Percentiles rank a stretch among this genome's conserved stretches.
Conservation (phyloP, 2,888 invertebrate species). For the Schrankia costaestrigalis region DNA sequence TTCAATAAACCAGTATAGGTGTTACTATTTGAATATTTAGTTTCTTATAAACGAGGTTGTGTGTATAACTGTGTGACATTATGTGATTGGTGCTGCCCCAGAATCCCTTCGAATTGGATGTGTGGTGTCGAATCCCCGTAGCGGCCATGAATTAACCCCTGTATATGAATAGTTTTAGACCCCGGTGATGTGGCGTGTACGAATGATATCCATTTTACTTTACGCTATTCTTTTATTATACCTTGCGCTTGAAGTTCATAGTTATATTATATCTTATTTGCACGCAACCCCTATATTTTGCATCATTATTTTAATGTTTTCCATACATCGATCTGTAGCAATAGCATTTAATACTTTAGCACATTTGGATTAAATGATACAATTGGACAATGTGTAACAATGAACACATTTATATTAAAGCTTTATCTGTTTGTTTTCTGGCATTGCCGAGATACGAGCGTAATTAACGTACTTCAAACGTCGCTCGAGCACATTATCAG, state of each 20-base stretch:
- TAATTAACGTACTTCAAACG: slow-evolving; percentile 49
- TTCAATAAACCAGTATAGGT: too few species aligned
- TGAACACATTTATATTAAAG: slow-evolving; percentile 56
- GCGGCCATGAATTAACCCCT: slow-evolving; percentile 53
- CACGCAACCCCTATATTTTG: slow-evolving; percentile 44
- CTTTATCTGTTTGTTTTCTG: slow-evolving; percentile 82
- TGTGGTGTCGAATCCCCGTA: slow-evolving; percentile 66
- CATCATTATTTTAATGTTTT: slow-evolving; percentile 34
- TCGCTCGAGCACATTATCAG: slow-evolving; percentile 48
- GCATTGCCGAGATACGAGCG: slow-evolving; percentile 71
- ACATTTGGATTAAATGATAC: slow-evolving; percentile 37
- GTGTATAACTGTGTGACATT: slow-evolving; percentile 60
- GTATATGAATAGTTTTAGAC: slow-evolving; percentile 50
- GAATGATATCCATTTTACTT: slow-evolving; percentile 52
- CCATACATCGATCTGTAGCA: slow-evolving; percentile 43
- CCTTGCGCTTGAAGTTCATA: slow-evolving; percentile 52
- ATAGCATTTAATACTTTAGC: slow-evolving; percentile 45
- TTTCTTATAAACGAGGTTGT: slow-evolving; percentile 66
- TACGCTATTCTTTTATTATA: slow-evolving; percentile 47
- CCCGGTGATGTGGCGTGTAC: slow-evolving; percentile 55
- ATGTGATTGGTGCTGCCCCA: slow-evolving; percentile 80
- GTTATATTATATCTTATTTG: slow-evolving; percentile 39
- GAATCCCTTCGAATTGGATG: slow-evolving; percentile 63
- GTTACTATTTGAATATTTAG: too few species aligned
- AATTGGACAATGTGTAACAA: slow-evolving; percentile 42